Percentiles rank a stretch among this genome's conserved stretches.
phyloP scores from a whole-genome alignment of 2,888 invertebrate species.

The Phengaris arion region DNA sequence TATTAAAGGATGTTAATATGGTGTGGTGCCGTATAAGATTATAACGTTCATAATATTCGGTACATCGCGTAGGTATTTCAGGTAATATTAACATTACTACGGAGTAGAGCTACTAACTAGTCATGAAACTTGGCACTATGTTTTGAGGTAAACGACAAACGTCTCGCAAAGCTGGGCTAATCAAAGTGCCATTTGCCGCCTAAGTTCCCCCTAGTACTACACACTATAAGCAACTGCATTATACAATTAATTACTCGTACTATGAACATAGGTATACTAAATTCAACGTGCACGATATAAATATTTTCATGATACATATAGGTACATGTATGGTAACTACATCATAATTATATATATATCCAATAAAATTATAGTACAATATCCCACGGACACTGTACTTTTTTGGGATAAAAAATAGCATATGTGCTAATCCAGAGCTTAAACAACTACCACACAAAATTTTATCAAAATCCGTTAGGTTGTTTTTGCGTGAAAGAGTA shows the following conservation, averaged over 20 bases:
- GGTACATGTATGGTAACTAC: neutral
- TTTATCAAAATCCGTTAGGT: no score
- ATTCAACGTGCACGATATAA: neutral
- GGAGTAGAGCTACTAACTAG: slow-evolving; percentile 21
- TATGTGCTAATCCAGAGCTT: no score
- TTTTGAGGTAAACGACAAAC: slow-evolving; percentile 25
- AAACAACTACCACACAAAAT: no score
- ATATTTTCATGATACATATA: neutral
- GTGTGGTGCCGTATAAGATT: neutral
- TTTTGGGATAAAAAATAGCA: no score
- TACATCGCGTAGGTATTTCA: neutral
- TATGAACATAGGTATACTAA: neutral
- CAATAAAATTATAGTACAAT: no score
- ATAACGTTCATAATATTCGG: neutral
- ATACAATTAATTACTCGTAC: neutral
- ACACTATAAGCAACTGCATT: slow-evolving; percentile 3
- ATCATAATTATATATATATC: no score
- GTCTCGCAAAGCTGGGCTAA: slow-evolving; percentile 26
- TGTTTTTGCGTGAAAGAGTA: no score
- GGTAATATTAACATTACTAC: slow-evolving; percentile 20
- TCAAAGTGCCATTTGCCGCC: slow-evolving; percentile 24
- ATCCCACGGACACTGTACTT: no score
- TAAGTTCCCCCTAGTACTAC: slow-evolving; percentile 15
- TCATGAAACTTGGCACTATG: slow-evolving; percentile 16
- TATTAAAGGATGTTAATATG: neutral